phyloP scores from a whole-genome alignment of 2,888 invertebrate genomes.

The Amphipyra berbera region DNA sequence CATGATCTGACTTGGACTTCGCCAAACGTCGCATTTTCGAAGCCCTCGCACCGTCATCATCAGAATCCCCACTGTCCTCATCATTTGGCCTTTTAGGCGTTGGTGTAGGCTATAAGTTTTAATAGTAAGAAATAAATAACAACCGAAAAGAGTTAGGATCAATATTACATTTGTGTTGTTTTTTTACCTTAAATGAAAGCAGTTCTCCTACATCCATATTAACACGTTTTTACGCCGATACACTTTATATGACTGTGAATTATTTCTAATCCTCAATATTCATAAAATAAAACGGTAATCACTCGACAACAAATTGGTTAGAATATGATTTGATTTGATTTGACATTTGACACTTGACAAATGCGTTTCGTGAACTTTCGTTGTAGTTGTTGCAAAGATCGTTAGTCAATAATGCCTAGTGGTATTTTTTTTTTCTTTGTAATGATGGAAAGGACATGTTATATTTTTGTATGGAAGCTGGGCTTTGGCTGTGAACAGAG shows the following conservation, averaged over 20 bases:
- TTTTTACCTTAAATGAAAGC: conserved; percentile 85
- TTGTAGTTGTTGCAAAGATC: too few species aligned
- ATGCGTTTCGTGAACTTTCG: too few species aligned
- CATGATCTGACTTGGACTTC: conserved; percentile 83
- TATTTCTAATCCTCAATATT: conserved; percentile 1
- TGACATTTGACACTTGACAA: too few species aligned
- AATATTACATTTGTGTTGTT: too few species aligned
- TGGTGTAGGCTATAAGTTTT: conserved; percentile 92
- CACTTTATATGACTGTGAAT: background rate
- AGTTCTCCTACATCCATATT: conserved; percentile 87
- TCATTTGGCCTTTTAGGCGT: conserved; percentile 93
- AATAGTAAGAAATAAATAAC: background rate
- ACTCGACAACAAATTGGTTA: too few species aligned
- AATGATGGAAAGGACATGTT: too few species aligned
- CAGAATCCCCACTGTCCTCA: conserved; percentile 92
- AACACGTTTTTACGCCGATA: background rate
- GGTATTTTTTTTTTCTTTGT: too few species aligned
- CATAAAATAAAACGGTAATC: conserved; percentile 9
- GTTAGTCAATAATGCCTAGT: too few species aligned
- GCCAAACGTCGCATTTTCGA: conserved; percentile 91
- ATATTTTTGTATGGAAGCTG: too few species aligned
- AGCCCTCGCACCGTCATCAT: conserved; percentile 91
- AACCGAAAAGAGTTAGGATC: too few species aligned
- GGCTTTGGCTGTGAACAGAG: too few species aligned
- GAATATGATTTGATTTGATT: too few species aligned